Evolutionary conservation across 2,888 invertebrate genomes (phyloP), one percentile per base, ranked within the genome.

Genomic region (Laspeyria flexula): DNA sequence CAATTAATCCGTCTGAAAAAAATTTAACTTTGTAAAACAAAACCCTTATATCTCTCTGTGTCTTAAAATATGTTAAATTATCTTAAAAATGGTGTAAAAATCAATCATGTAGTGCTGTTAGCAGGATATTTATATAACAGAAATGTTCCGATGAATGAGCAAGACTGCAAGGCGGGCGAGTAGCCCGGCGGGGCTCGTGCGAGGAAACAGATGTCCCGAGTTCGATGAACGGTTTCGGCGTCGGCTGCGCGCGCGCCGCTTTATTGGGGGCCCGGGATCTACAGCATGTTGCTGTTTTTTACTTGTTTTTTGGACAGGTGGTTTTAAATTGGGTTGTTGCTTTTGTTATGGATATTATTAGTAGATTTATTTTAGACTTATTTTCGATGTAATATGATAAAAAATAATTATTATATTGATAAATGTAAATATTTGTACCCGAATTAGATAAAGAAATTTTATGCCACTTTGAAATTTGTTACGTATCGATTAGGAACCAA

Each of bases 181-280:
- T 5, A 2, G 18, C 3, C 5, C 18, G 69, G 62, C 64, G 61
- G 54, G 49, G 59, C 59, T 54, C 61, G 72, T 71, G 69, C 54
- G 56, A 60, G 49, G 65, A 59, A 71, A 84, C 90, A 86, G 79
- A 89, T 88, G 88, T 85, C 72, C 73, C 69, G 82, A 71, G 89
- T 88, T 90, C 89, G 86, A 84, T 65, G 89, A 77, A 85, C 90
- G 86, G 79, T 79, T 79, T 77, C 73, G 79, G 81, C 79, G 79
- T 77, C 74, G 71, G 81, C 74, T 75, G 76, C 64, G 73, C 63
- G 51, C 43, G 61, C 58, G 55, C 58, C 30, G 44, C 46, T 65
- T 68, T 63, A 69, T 66, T 59, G 57, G 61, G 67, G 65, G 56
- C 64, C 58, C 43, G 45, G 27, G n/a, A 11, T 48, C 45, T 75